Percentiles rank a stretch among this genome's conserved stretches.
These are phyloP conservation scores for Coecobrya sp. DNA, from an alignment of 2,888 invertebrate species.

Conservation along the genomic window DNA sequence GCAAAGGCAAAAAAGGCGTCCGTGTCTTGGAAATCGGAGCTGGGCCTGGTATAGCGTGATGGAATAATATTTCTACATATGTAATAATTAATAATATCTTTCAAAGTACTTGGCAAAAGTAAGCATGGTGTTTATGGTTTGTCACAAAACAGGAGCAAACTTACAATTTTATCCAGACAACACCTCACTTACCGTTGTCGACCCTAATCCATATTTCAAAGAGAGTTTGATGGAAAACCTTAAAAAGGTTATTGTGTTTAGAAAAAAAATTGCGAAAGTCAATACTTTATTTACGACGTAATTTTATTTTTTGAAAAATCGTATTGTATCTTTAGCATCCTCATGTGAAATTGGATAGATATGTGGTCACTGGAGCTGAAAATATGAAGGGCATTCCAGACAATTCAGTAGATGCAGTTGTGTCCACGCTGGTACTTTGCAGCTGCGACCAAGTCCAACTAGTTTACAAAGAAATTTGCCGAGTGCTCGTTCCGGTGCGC, in stretches of 20 bases:
- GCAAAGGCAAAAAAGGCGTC: slow-evolving; percentile 62
- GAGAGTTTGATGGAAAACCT: slow-evolving; percentile 75
- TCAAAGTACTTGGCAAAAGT: too few relatives aligned
- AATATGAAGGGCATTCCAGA: slow-evolving; percentile 86
- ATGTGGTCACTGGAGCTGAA: slow-evolving; percentile 84
- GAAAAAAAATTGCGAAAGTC: too few relatives aligned
- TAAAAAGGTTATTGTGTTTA: slow-evolving; percentile 70
- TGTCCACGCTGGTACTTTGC: slow-evolving; percentile 87
- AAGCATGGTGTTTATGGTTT: background rate
- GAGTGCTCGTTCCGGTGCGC: slow-evolving; percentile 87
- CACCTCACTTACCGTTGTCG: slow-evolving; percentile 81
- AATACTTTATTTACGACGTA: too few relatives aligned
- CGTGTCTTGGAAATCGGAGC: slow-evolving; percentile 85
- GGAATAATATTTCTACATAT: too few relatives aligned
- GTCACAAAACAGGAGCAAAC: slow-evolving; percentile 76
- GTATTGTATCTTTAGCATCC: slow-evolving; percentile 76
- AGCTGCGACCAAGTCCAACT: slow-evolving; percentile 85
- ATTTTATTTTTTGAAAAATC: background rate
- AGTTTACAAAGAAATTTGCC: slow-evolving; percentile 86
- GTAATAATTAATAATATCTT: too few relatives aligned
- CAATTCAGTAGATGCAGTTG: slow-evolving; percentile 87
- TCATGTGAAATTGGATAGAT: slow-evolving; percentile 83
- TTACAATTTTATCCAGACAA: slow-evolving; percentile 84
- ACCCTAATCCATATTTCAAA: slow-evolving; percentile 82
- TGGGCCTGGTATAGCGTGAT: slow-evolving; percentile 85